phyloP scores from a whole-genome alignment of 1,140 invertebrate genomes.

The Grapholita molesta region DNA sequence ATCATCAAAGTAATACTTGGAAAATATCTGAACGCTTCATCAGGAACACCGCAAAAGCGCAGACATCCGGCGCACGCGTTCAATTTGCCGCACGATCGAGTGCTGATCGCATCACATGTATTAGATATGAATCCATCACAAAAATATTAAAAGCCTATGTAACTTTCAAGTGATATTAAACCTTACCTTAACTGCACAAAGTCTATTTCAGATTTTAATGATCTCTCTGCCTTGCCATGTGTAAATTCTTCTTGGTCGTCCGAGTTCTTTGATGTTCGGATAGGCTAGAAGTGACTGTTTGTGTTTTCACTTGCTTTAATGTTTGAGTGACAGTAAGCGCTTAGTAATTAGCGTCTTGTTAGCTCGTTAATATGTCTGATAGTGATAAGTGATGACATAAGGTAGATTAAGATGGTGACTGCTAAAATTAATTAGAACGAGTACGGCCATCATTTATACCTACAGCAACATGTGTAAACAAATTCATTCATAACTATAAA shows the following conservation, averaged over 20 bases:
- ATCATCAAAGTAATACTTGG: neutral
- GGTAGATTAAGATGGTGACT: neutral
- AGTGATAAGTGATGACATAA: neutral
- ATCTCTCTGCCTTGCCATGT: neutral
- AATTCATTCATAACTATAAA: too few relatives aligned
- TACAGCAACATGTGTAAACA: too few relatives aligned
- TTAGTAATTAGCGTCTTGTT: neutral
- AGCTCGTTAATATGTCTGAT: neutral
- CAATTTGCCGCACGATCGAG: constrained; percentile 31
- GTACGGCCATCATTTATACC: too few relatives aligned
- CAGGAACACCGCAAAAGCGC: constrained; percentile 7
- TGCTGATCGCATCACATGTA: constrained; percentile 21
- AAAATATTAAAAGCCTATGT: neutral
- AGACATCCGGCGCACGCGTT: constrained; percentile 33
- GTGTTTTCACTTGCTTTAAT: neutral
- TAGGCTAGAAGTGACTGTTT: neutral
- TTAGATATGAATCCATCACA: neutral
- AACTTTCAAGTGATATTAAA: neutral
- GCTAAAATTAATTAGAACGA: neutral
- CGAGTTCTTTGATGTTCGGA: neutral
- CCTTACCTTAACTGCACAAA: neutral
- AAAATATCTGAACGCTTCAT: neutral
- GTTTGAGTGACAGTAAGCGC: neutral
- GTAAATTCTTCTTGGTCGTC: neutral
- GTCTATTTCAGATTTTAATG: neutral